These are phyloP conservation scores for Semicossyphus pulcher DNA, from an alignment of 2,113 vertebrate genomes.

Conservation along the genomic window DNA sequence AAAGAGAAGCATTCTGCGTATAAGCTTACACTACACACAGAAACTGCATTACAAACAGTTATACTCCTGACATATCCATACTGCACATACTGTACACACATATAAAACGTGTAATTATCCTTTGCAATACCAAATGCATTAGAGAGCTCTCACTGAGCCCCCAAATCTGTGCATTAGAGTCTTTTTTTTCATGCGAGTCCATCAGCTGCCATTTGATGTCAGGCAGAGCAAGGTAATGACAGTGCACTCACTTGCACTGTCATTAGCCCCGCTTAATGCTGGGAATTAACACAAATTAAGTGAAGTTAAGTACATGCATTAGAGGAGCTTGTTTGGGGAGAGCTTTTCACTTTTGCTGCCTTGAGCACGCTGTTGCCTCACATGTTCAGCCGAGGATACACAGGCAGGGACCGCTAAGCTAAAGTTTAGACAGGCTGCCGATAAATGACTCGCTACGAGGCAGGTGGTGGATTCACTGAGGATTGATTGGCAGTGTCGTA, in stretches of 20 bases:
- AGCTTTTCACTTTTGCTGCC: constrained; percentile 68
- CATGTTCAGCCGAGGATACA: constrained; percentile 24
- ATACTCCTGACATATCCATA: constrained; percentile 54
- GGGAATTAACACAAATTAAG: constrained; percentile 84
- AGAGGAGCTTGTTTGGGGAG: constrained; percentile 75
- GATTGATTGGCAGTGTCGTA: constrained; percentile 8
- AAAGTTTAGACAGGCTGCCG: constrained; percentile 4
- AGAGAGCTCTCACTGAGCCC: constrained; percentile 68
- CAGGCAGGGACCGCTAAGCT: constrained; percentile 22
- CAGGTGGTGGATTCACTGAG: constrained; percentile 27
- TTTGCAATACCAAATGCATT: constrained; percentile 73
- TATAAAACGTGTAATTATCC: constrained; percentile 68
- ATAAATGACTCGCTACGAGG: constrained; percentile 24
- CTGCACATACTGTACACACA: constrained; percentile 59
- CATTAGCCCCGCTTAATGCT: constrained; percentile 79
- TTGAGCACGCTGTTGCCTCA: constrained; percentile 38
- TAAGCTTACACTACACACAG: constrained; percentile 21
- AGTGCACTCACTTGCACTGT: constrained; percentile 78
- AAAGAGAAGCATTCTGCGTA: constrained; percentile 53
- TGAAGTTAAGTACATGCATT: constrained; percentile 83
- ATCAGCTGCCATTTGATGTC: constrained; percentile 80
- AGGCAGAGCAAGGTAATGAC: constrained; percentile 79
- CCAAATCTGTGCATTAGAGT: constrained; percentile 75
- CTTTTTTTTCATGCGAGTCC: constrained; percentile 53
- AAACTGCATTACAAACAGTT: constrained; percentile 47